A percentile compares a stretch with the other conserved stretches of the same genome.
These are phyloP conservation scores for Heliothis virescens DNA, from an alignment of 1,140 invertebrate species.

Conservation along the genomic window DNA sequence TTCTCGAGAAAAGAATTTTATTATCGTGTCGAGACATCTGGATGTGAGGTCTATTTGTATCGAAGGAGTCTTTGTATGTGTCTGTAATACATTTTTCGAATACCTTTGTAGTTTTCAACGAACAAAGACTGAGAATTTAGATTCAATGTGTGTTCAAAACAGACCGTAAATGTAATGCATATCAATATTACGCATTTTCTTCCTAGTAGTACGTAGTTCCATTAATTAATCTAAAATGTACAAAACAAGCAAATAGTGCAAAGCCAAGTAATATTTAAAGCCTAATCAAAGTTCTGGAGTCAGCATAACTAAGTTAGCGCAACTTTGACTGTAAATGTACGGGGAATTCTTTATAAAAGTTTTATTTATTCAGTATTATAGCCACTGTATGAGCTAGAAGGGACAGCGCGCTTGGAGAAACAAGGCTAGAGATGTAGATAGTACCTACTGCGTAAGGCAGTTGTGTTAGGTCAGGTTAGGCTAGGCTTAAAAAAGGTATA, in stretches of 20 bases:
- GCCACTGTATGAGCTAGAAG: not conserved
- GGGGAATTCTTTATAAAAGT: slow-evolving; percentile 34
- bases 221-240: slow-evolving; percentile 30
- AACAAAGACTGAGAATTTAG: no score
- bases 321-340: slow-evolving; percentile 30
- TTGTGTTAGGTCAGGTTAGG: not conserved
- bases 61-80: not conserved
- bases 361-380: slow-evolving; percentile 19
- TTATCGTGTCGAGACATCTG: slow-evolving; percentile 17
- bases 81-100: no score
- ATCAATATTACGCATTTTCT: not conserved
- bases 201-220: slow-evolving; percentile 10
- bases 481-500: not conserved
- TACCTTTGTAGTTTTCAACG: no score
- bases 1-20: slow-evolving; percentile 1
- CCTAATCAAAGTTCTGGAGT: slow-evolving; percentile 41
- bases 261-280: slow-evolving; percentile 22
- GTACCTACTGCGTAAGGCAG: not conserved
- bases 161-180: no score
- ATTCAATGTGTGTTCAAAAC: no score
- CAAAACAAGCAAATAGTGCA: slow-evolving; percentile 5
- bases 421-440: not conserved
- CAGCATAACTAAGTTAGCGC: slow-evolving; percentile 36
- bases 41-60: slow-evolving; percentile 5
- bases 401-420: not conserved